Evolutionary conservation across 2,888 invertebrate species (phyloP), one percentile per base, ranked within the genome.

Genomic region (Papilio elwesi): DNA sequence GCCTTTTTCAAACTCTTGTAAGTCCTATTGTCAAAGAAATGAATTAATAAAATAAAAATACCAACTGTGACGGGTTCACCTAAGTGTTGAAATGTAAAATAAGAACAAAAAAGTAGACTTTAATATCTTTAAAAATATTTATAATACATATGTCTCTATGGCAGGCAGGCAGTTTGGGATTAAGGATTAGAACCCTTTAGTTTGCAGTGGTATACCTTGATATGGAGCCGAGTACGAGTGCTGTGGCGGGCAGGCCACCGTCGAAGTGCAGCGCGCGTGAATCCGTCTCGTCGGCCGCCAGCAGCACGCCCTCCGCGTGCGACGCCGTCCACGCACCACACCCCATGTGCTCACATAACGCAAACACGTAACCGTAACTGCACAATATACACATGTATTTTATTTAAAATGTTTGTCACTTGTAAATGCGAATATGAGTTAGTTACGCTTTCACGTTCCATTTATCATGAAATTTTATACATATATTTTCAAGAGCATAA

Each of bases 221-320:
- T 0, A 95, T 94, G 38, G 95, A 95, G 15, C 95, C 94, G 1
- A 96, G 88, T 48, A 96, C 82, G 48, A 95, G 84, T 0, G 96
- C 95, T 0, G 98, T 98, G 63, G 96, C 96, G 3, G 97, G 97
- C 68, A 98, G 93, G 10, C 98, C 98, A 48, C 98, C 98, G 88
- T 99, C 99, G 89, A 98, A 99, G 92, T 99, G 97, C 75, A 98
- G 92, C 81, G 97, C 96, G 82, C 96, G 96, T 12, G 97, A 96
- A 90, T 99, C 98, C 6, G 98, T 97, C 94, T 99, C 99, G 90
- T 99, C 99, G 2, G 99, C 99, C 83, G 99, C 98, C 5, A 97
- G 96, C 74, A 99, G 94, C n/a, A 97, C 97, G 86, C 98, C 98
- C 89, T 98, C 98, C 38, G 98, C 96, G 70, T 97, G 96, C 74